Evolutionary conservation across 2,113 vertebrate genomes (phyloP).

Genomic region (Mus musculus): DNA sequence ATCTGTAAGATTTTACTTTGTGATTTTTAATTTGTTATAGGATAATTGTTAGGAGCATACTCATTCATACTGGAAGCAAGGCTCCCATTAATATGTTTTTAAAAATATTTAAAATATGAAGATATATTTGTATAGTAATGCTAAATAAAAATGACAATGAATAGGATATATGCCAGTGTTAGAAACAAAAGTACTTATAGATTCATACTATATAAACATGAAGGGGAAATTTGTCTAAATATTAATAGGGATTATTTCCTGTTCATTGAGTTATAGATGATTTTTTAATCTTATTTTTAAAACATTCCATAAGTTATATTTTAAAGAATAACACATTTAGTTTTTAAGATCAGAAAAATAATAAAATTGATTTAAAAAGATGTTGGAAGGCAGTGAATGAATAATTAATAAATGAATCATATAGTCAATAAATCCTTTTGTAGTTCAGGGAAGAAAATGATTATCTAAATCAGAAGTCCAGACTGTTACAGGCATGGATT

Average conservation of each 20-base stretch:
- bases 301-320: slow-evolving; percentile 47
- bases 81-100: slow-evolving; percentile 45
- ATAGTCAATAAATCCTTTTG: slow-evolving; percentile 50
- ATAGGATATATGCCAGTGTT: slow-evolving; percentile 34
- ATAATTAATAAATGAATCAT: slow-evolving; percentile 53
- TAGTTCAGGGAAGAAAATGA: slow-evolving; percentile 50
- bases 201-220: slow-evolving; percentile 34
- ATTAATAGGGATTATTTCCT: slow-evolving; percentile 44
- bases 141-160: slow-evolving; percentile 44
- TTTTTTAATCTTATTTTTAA: slow-evolving; percentile 54
- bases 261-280: slow-evolving; percentile 30
- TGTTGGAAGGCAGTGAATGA: slow-evolving; percentile 57
- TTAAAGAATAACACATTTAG: slow-evolving; percentile 48
- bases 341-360: slow-evolving; percentile 67
- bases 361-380: slow-evolving; percentile 70
- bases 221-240: slow-evolving; percentile 34
- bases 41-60: slow-evolving; percentile 53
- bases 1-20: slow-evolving; percentile 41
- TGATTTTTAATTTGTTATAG: slow-evolving; percentile 52
- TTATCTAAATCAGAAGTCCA: slow-evolving; percentile 19
- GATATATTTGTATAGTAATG: slow-evolving; percentile 3
- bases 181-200: slow-evolving; percentile 34
- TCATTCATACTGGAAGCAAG: slow-evolving; percentile 49
- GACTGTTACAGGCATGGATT: background rate
- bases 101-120: slow-evolving; percentile 50